Evolutionary conservation across 2,113 vertebrate genomes (phyloP).

Genomic region (Butorides virescens): DNA sequence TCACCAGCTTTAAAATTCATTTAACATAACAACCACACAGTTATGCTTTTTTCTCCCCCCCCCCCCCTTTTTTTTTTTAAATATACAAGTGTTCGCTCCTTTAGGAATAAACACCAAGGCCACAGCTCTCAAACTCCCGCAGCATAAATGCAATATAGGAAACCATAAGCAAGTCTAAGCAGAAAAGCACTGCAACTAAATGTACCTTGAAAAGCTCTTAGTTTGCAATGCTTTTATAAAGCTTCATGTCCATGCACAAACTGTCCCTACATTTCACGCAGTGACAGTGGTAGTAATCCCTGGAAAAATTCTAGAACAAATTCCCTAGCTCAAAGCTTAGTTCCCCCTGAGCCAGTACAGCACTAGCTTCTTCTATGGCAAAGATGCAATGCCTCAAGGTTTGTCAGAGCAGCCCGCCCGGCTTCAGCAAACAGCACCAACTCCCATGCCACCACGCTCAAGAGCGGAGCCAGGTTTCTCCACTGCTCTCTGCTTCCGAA

Average conservation of each 20-base stretch:
- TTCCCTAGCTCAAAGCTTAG: neutral
- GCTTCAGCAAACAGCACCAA: accelerated
- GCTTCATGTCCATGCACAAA: neutral
- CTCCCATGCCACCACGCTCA: neutral
- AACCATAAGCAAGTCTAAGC: neutral
- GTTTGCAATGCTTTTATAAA: constrained; percentile 11
- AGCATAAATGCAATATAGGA: neutral
- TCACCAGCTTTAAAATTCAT: constrained; percentile 56
- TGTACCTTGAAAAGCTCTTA: constrained; percentile 37
- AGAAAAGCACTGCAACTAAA: constrained; percentile 34
- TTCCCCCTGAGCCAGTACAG: neutral
- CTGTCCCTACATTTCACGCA: neutral
- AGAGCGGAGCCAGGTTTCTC: neutral
- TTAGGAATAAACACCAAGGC: constrained; percentile 28
- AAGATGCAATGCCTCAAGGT: neutral
- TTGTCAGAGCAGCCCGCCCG: neutral
- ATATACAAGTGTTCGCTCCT: constrained; percentile 13
- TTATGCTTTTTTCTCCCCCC: neutral
- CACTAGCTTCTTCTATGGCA: neutral
- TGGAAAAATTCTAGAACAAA: constrained; percentile 37
- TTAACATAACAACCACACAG: constrained; percentile 46
- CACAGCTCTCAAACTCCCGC: constrained; percentile 8
- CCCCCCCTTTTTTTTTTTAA: neutral
- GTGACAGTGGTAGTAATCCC: neutral
- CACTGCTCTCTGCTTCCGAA: neutral